Percentiles rank a stretch among this genome's conserved stretches.
These are phyloP conservation scores for Ceyx melanurus DNA, from an alignment of 2,113 vertebrate genomes.

Conservation along the genomic window DNA sequence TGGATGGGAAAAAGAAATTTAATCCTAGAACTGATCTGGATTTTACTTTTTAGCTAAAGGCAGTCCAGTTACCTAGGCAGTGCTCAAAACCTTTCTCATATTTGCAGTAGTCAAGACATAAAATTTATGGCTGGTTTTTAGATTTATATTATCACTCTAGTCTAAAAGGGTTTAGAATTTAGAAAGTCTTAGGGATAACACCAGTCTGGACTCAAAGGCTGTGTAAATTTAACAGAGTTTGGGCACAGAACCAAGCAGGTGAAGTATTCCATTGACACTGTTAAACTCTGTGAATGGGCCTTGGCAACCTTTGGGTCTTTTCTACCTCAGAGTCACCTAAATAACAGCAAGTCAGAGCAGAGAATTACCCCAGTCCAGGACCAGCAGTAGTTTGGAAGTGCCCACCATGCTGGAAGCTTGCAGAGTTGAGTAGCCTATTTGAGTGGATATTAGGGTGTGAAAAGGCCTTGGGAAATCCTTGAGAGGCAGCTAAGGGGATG, in stretches of 20 bases:
- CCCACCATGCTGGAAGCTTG: neutral
- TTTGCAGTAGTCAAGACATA: neutral
- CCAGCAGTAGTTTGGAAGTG: neutral
- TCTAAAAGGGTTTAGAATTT: neutral
- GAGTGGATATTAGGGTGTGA: neutral
- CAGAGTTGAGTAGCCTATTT: neutral
- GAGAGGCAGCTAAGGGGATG: neutral
- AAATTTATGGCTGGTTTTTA: neutral
- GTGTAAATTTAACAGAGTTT: neutral
- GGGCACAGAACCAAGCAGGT: neutral
- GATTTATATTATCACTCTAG: neutral
- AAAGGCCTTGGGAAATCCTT: neutral
- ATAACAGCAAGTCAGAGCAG: neutral
- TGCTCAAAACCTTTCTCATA: neutral
- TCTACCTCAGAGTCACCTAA: neutral
- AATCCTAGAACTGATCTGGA: neutral
- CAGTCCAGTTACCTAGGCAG: neutral
- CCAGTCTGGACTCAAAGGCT: neutral
- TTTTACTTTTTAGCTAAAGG: neutral
- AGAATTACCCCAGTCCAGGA: neutral
- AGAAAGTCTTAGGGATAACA: neutral
- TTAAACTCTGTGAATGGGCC: neutral
- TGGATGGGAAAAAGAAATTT: neutral
- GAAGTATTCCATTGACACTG: neutral
- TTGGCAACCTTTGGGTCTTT: neutral